These are phyloP conservation scores for Mormyrops attenuatus DNA, from an alignment of 2,797 vertebrate species.

Conservation along the genomic window DNA sequence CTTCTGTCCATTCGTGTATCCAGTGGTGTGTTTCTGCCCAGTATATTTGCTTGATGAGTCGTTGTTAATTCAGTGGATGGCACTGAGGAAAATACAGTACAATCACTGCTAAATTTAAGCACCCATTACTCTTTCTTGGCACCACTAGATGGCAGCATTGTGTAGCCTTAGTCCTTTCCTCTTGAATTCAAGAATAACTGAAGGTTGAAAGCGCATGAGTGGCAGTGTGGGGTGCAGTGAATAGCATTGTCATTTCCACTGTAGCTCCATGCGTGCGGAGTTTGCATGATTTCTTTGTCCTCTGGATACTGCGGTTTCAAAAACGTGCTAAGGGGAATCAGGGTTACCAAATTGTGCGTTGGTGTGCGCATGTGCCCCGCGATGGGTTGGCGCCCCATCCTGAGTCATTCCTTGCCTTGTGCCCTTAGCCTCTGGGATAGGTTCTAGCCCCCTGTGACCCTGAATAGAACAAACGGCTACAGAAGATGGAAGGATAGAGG, in stretches of 20 bases:
- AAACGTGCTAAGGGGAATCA: neutral
- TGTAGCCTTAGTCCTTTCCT: neutral
- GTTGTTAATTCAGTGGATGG: neutral
- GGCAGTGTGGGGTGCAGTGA: neutral
- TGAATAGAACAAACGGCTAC: neutral
- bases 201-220: neutral
- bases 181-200: neutral
- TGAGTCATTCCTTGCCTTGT: neutral
- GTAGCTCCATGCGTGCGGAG: neutral
- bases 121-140: neutral
- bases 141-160: slow-evolving; percentile 12
- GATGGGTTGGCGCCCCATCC: neutral
- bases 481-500: neutral
- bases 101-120: neutral
- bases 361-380: neutral
- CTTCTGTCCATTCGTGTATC: neutral
- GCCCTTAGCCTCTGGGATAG: neutral
- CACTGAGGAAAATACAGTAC: neutral
- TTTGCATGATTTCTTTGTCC: neutral
- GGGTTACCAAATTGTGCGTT: neutral
- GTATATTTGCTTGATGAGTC: neutral
- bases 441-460: neutral
- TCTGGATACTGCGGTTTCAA: neutral
- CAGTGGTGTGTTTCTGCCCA: neutral
- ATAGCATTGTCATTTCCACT: neutral